Conservation (phyloP, 2,113 vertebrate genomes). For the Thalassoma bifasciatum region DNA sequence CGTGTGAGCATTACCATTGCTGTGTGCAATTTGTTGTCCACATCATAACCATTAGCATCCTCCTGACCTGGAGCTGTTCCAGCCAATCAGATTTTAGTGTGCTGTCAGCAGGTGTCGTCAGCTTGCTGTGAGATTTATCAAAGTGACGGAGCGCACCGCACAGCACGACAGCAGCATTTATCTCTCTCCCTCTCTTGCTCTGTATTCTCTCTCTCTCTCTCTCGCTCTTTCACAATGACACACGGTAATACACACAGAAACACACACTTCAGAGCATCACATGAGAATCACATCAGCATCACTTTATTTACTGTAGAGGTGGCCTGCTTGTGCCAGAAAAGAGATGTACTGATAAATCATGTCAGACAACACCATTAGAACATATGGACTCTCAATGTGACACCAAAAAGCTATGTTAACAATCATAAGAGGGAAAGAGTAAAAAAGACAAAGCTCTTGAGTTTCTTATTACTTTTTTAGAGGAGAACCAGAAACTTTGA, state of each 20-base stretch:
- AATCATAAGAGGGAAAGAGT: too few species aligned
- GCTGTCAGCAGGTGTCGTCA: conserved; percentile 81
- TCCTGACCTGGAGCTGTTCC: conserved; percentile 76
- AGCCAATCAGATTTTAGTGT: conserved; percentile 76
- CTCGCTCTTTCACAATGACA: conserved; percentile 25
- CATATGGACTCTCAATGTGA: background rate
- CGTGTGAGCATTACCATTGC: conserved; percentile 27
- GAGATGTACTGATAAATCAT: conserved; percentile 10
- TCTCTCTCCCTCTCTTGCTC: conserved; percentile 52
- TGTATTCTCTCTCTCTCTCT: conserved; percentile 5
- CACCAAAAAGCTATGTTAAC: background rate
- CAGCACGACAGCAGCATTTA: conserved; percentile 79
- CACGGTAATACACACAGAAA: conserved; percentile 17
- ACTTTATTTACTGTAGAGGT: conserved; percentile 42
- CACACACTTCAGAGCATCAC: background rate
- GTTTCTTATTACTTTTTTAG: background rate
- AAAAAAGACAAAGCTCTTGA: background rate
- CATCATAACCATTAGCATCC: conserved; percentile 78
- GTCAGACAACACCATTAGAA: background rate
- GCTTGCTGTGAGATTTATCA: conserved; percentile 79
- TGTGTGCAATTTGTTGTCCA: conserved; percentile 72
- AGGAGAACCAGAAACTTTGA: too few species aligned
- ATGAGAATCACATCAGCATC: conserved; percentile 41
- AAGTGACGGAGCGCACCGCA: conserved; percentile 75
- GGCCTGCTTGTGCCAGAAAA: conserved; percentile 21